A percentile compares a stretch with the other conserved stretches of the same genome.
Evolutionary conservation across 1,140 invertebrate genomes (phyloP).

Genomic region (Drosophila busckii): DNA sequence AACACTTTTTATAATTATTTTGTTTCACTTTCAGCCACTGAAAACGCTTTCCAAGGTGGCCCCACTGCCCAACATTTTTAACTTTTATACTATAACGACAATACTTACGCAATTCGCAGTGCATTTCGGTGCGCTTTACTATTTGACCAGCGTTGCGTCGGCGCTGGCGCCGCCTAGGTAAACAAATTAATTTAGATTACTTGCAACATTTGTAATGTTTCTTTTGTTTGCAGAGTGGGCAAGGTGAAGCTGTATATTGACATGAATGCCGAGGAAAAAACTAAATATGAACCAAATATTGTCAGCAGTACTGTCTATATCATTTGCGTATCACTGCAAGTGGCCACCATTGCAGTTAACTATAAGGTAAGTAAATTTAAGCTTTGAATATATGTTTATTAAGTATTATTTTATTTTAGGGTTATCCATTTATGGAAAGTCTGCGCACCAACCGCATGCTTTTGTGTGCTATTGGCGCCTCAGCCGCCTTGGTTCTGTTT

Average conservation of each 20-base stretch:
- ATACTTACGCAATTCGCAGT: slow-evolving; percentile 97
- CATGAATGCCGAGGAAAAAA: slow-evolving; percentile 84
- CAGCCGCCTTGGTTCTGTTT: slow-evolving; percentile 86
- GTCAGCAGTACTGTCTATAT: slow-evolving; percentile 99
- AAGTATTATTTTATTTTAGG: slow-evolving; percentile 82
- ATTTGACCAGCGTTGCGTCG: slow-evolving; percentile 90
- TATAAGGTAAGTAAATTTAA: slow-evolving; percentile 88
- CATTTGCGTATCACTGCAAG: slow-evolving; percentile 97
- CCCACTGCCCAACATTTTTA: slow-evolving; percentile 99
- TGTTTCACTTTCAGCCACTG: slow-evolving; percentile 86
- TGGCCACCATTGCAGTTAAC: slow-evolving; percentile 99
- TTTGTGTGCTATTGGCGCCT: slow-evolving; percentile 91
- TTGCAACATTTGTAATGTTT: not conserved
- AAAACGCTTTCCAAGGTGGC: slow-evolving; percentile 95
- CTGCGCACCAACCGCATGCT: slow-evolving; percentile 94
- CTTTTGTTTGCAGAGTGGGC: slow-evolving; percentile 79
- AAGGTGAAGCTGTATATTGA: slow-evolving; percentile 82
- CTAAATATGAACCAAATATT: slow-evolving; percentile 94
- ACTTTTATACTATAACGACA: slow-evolving; percentile 97
- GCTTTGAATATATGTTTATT: slow-evolving; percentile 19
- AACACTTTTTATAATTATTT: not conserved
- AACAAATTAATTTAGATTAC: slow-evolving; percentile 39
- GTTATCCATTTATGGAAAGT: slow-evolving; percentile 99
- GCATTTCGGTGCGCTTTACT: slow-evolving; percentile 95
- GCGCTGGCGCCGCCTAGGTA: slow-evolving; percentile 84